Conservation (phyloP, 1,140 invertebrate species). For the Thaumetopoea pityocampa region DNA sequence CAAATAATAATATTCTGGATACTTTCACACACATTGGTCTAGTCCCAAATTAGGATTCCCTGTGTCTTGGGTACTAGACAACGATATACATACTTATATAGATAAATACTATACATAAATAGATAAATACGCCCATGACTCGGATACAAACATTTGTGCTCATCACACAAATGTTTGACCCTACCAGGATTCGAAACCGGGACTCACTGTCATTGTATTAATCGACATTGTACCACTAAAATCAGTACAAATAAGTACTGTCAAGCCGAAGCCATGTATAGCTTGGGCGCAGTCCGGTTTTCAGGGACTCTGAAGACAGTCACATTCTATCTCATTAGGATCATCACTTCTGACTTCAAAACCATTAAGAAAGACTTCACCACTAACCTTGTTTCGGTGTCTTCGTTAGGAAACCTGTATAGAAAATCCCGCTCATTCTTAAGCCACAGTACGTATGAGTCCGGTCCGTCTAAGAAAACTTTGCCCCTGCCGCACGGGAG, state of each 20-base stretch:
- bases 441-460: conserved; percentile 59
- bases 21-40: not conserved
- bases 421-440: conserved; percentile 60
- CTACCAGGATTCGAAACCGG: too few relatives aligned
- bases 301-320: not conserved
- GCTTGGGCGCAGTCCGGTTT: too few relatives aligned
- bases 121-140: too few relatives aligned
- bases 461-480: conserved; percentile 59
- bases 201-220: too few relatives aligned
- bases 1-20: not conserved
- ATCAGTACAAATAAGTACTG: too few relatives aligned
- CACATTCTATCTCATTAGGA: not conserved
- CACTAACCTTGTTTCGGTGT: conserved; percentile 33
- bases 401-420: conserved; percentile 53
- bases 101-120: too few relatives aligned
- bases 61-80: too few relatives aligned
- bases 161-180: too few relatives aligned
- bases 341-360: not conserved
- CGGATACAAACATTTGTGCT: too few relatives aligned
- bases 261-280: too few relatives aligned
- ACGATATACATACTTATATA: too few relatives aligned
- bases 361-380: not conserved
- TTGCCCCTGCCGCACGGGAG: conserved; percentile 58
- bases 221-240: too few relatives aligned
- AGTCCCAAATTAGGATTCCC: not conserved